A percentile compares a stretch with the other conserved stretches of the same genome.
phyloP scores from a whole-genome alignment of 2,888 invertebrate genomes.

The Lithosia quadra region DNA sequence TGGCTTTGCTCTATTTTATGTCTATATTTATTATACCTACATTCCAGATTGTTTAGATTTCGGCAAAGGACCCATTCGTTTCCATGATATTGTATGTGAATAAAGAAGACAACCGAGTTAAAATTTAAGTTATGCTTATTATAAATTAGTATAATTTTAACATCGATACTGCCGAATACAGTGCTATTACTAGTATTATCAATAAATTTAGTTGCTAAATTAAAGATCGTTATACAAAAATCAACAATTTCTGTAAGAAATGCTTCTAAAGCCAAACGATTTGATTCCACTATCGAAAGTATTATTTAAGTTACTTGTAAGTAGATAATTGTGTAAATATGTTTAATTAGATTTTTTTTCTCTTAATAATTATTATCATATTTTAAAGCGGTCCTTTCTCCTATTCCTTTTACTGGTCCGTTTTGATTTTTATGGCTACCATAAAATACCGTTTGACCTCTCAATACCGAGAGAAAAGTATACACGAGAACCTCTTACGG shows the following conservation, averaged over 20 bases:
- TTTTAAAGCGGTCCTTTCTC: too few species aligned
- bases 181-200: not conserved
- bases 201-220: not conserved
- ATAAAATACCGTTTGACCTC: too few species aligned
- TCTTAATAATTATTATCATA: too few species aligned
- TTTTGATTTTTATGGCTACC: too few species aligned
- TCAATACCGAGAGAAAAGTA: too few species aligned
- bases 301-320: conserved; percentile 31
- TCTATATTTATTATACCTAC: too few species aligned
- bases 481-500: too few species aligned
- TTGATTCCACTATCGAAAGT: conserved; percentile 69
- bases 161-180: not conserved
- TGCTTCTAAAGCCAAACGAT: conserved; percentile 37
- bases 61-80: too few species aligned
- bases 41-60: too few species aligned
- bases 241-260: conserved; percentile 11
- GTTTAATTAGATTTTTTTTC: not conserved
- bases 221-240: not conserved
- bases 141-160: not conserved
- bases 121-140: not conserved
- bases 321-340: conserved; percentile 47
- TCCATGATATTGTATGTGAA: too few species aligned
- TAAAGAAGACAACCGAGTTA: not conserved
- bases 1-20: too few species aligned
- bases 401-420: too few species aligned